Evolutionary conservation across 2,797 vertebrate genomes (phyloP).

Genomic region (Muscicapa striata): DNA sequence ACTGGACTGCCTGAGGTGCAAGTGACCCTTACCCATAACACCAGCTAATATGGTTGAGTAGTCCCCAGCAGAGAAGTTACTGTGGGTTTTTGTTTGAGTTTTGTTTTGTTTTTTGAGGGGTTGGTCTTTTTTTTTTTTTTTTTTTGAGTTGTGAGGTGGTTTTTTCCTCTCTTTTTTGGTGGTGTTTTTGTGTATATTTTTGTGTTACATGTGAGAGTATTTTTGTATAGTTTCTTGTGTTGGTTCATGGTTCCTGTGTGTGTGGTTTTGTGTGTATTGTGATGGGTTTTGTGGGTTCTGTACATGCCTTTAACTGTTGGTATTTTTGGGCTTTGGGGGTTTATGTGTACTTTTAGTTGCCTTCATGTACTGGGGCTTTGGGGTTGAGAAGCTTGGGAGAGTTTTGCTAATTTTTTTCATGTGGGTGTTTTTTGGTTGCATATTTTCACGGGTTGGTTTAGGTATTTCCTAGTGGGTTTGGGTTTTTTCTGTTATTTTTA

Average conservation of each 20-base stretch:
- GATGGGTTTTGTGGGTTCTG: neutral
- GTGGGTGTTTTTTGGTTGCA: accelerated
- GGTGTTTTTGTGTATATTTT: neutral
- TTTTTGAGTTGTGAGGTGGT: accelerated
- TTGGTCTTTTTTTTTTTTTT: too few species aligned
- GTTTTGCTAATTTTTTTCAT: neutral
- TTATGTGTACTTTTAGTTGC: neutral
- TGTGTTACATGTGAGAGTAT: neutral
- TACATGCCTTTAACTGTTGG: neutral
- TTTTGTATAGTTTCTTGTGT: neutral
- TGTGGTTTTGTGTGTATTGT: neutral
- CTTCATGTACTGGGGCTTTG: neutral
- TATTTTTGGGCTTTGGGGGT: neutral
- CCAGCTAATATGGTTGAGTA: neutral
- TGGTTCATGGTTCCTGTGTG: neutral
- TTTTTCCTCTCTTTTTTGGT: accelerated
- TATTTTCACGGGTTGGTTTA: neutral
- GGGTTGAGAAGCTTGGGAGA: neutral
- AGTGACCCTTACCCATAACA: neutral
- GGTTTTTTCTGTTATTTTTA: neutral
- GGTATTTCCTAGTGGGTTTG: neutral
- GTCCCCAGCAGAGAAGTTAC: neutral
- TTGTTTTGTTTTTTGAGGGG: neutral
- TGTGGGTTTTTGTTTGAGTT: neutral
- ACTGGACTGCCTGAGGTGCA: neutral